phyloP scores from a whole-genome alignment of 1,140 invertebrate species.

The Zaprionus nigranus region DNA sequence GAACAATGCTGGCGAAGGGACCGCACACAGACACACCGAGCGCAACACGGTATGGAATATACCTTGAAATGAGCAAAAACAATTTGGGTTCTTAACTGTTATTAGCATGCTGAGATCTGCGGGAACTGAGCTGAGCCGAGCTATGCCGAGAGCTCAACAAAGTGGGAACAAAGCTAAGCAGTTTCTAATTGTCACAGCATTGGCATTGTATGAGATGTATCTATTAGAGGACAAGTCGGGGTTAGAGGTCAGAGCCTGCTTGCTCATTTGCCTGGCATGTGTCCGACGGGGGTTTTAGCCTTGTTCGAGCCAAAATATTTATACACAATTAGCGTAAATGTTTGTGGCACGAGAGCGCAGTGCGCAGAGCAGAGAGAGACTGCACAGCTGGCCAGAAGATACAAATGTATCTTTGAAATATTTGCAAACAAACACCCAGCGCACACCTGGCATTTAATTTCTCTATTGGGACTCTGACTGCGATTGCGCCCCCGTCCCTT shows the following conservation, averaged over 20 bases:
- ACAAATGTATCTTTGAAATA: conserved; percentile 1
- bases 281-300: conserved; percentile 6
- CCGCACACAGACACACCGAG: conserved; percentile 59
- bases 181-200: conserved; percentile 74
- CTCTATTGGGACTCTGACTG: conserved; percentile 54
- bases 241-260: neutral
- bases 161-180: conserved; percentile 62
- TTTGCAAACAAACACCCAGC: neutral
- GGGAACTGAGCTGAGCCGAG: neutral
- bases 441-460: conserved; percentile 56
- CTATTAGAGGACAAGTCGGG: conserved; percentile 20
- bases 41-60: conserved; percentile 39
- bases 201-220: conserved; percentile 30
- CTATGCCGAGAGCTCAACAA: neutral
- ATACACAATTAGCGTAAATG: conserved; percentile 79
- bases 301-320: conserved; percentile 67
- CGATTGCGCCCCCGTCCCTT: too few species aligned
- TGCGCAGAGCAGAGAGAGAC: neutral
- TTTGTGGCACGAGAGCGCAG: conserved; percentile 54
- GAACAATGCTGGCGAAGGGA: conserved; percentile 69
- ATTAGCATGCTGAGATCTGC: conserved; percentile 70
- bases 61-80: conserved; percentile 77
- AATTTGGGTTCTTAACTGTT: conserved; percentile 74
- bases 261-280: conserved; percentile 29
- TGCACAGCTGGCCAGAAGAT: conserved; percentile 29